Evolutionary conservation across 2,888 invertebrate genomes (phyloP).

Genomic region (Salpingus planirostris): DNA sequence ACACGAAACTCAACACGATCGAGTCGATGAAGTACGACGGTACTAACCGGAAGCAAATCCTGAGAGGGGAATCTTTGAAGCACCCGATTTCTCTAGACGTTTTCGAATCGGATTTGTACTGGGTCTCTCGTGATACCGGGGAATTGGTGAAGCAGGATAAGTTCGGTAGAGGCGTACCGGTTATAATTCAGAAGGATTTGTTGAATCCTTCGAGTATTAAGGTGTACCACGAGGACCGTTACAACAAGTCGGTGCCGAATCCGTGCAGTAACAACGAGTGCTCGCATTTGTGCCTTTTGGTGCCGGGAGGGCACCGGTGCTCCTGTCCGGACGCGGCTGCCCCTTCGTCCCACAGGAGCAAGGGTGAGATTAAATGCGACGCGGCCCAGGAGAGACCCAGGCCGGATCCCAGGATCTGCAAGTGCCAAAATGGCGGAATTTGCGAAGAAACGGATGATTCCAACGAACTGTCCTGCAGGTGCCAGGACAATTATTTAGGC

Average conservation of each 20-base stretch:
- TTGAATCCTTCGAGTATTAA: constrained; percentile 81
- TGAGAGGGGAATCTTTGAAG: constrained; percentile 63
- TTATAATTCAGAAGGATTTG: constrained; percentile 71
- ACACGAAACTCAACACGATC: constrained; percentile 83
- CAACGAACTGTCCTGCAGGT: constrained; percentile 60
- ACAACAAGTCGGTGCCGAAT: constrained; percentile 64
- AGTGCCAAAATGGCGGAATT: constrained; percentile 79
- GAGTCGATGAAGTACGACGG: constrained; percentile 82
- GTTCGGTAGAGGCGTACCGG: constrained; percentile 90
- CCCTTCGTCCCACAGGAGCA: constrained; percentile 42
- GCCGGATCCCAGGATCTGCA: constrained; percentile 68
- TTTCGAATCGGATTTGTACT: constrained; percentile 87
- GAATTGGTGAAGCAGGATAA: constrained; percentile 88
- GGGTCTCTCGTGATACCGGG: constrained; percentile 85
- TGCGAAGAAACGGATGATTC: constrained; percentile 53
- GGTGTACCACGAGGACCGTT: constrained; percentile 75
- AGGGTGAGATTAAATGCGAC: constrained; percentile 68
- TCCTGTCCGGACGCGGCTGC: constrained; percentile 74
- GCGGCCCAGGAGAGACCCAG: constrained; percentile 70
- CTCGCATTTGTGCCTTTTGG: constrained; percentile 86
- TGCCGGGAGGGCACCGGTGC: constrained; percentile 83
- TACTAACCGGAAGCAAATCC: constrained; percentile 58
- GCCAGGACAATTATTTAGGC: constrained; percentile 63
- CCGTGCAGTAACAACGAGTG: constrained; percentile 67
- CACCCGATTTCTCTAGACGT: constrained; percentile 86